These are phyloP conservation scores for Fabriciana adippe DNA, from an alignment of 2,888 invertebrate species.

Conservation along the genomic window DNA sequence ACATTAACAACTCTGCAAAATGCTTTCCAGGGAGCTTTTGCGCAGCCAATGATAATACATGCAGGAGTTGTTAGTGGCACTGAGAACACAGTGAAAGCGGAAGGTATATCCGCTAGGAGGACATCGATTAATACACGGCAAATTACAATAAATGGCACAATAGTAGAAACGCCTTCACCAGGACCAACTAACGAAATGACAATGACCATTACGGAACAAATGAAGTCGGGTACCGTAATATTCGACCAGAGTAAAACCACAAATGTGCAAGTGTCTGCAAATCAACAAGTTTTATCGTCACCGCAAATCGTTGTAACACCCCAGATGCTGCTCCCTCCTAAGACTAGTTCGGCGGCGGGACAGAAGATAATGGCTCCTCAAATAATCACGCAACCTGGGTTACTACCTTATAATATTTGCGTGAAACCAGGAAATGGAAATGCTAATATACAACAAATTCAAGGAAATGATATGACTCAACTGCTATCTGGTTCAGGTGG, in stretches of 20 bases:
- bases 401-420: slow-evolving; percentile 77
- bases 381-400: slow-evolving; percentile 72
- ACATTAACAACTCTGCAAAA: slow-evolving; percentile 77
- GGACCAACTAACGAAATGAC: slow-evolving; percentile 78
- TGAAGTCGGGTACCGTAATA: slow-evolving; percentile 76
- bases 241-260: slow-evolving; percentile 76
- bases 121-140: slow-evolving; percentile 79
- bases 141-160: slow-evolving; percentile 79
- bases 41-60: slow-evolving; percentile 78
- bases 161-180: slow-evolving; percentile 79
- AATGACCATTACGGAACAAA: slow-evolving; percentile 77
- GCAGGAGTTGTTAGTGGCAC: slow-evolving; percentile 73
- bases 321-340: slow-evolving; percentile 75
- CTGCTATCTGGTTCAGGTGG: slow-evolving; percentile 72
- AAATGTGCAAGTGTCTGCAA: slow-evolving; percentile 73
- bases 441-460: slow-evolving; percentile 72
- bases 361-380: slow-evolving; percentile 74
- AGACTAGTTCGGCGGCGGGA: slow-evolving; percentile 64
- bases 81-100: slow-evolving; percentile 76
- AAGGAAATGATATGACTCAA: slow-evolving; percentile 74
- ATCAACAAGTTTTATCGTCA: slow-evolving; percentile 73
- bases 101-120: slow-evolving; percentile 73
- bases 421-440: slow-evolving; percentile 72
- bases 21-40: slow-evolving; percentile 77
- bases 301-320: slow-evolving; percentile 79